phyloP scores from a whole-genome alignment of 2,113 vertebrate species.

The Malurus melanocephalus region DNA sequence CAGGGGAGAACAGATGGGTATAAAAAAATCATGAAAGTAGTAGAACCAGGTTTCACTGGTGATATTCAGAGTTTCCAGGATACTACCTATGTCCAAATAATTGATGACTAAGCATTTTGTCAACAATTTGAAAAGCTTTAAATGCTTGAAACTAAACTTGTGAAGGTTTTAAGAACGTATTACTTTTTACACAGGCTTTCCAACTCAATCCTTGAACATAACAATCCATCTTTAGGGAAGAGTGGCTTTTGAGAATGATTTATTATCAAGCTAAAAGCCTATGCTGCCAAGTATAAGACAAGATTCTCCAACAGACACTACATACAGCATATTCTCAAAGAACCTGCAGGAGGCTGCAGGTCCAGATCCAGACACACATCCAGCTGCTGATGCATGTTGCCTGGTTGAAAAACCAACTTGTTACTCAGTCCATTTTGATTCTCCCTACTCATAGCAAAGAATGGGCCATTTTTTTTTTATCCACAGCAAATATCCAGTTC shows the following conservation, averaged over 20 bases:
- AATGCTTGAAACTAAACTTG: not conserved
- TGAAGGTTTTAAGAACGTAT: not conserved
- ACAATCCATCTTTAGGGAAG: not conserved
- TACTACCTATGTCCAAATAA: not conserved
- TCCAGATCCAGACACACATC: not conserved
- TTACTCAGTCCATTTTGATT: not conserved
- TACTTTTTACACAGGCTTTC: not conserved
- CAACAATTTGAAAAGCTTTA: not conserved
- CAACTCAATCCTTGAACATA: not conserved
- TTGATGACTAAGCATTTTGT: not conserved
- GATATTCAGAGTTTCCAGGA: not conserved
- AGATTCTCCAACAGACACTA: not conserved
- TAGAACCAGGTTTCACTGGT: not conserved
- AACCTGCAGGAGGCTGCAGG: not conserved
- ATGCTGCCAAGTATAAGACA: not conserved
- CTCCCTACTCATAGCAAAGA: not conserved
- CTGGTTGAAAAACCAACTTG: not conserved
- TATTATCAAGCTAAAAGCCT: not conserved
- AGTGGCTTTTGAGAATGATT: not conserved
- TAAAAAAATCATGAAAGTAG: not conserved
- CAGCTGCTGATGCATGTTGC: not conserved
- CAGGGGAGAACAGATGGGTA: not conserved
- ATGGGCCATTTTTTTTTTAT: not conserved
- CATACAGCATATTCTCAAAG: not conserved
- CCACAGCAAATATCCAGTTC: not conserved